Conservation (phyloP, 2,113 vertebrate species). For the Myiozetetes cayanensis region DNA sequence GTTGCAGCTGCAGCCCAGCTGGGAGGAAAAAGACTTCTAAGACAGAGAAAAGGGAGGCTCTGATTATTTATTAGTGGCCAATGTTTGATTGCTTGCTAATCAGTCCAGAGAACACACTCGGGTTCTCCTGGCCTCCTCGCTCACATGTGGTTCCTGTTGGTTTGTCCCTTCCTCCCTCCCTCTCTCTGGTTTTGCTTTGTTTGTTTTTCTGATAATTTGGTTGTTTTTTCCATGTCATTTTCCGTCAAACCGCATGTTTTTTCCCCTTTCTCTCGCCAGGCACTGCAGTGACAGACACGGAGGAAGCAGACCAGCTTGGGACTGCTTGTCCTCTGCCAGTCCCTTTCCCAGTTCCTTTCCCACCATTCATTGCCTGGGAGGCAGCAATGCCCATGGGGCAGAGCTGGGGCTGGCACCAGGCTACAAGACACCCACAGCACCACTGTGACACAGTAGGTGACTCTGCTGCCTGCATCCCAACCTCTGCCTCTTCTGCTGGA, state of each 20-base stretch:
- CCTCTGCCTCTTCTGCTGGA: not conserved
- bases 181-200: slow-evolving; percentile 68
- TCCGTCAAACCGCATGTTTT: slow-evolving; percentile 79
- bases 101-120: slow-evolving; percentile 9
- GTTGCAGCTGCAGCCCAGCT: slow-evolving; percentile 78
- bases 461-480: not conserved
- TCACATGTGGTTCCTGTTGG: slow-evolving; percentile 62
- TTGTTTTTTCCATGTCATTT: slow-evolving; percentile 79
- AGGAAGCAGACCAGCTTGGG: not conserved
- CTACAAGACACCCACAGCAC: accelerated
- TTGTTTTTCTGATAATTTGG: slow-evolving; percentile 79
- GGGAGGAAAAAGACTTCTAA: slow-evolving; percentile 52
- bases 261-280: slow-evolving; percentile 75
- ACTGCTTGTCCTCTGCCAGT: not conserved
- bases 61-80: slow-evolving; percentile 57
- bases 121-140: not conserved
- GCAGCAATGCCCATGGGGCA: not conserved
- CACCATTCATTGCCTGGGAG: not conserved
- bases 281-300: slow-evolving; percentile 52
- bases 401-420: not conserved
- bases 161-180: not conserved
- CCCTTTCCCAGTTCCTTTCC: not conserved
- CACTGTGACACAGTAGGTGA: accelerated
- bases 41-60: slow-evolving; percentile 58
- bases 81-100: slow-evolving; percentile 55